Base-by-base conservation (phyloP, 2,113 vertebrate species). In the Craseonycteris thonglongyai region DNA sequence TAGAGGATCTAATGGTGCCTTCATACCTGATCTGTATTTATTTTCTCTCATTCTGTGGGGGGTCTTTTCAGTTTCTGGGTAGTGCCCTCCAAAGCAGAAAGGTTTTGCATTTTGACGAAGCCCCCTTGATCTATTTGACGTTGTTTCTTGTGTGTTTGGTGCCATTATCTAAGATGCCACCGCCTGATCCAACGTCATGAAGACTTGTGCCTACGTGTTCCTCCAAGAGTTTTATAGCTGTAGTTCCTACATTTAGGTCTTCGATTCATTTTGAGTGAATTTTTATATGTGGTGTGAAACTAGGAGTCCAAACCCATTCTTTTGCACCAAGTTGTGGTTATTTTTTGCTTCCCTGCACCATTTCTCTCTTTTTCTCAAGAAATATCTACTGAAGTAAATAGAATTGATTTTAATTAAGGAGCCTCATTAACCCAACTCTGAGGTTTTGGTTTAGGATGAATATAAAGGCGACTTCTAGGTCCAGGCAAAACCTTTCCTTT, bases 371-470 rank as follows among this genome's bases (percentile, higher is more conserved):
- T 81, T 66, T 61, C 51, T 85, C 49, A 81, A 61, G 75, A 95
- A 93, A 85, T 93, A 84, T 61, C 95, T 85, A 76, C 42, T 76
- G 42, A 84, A 84, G 56, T 76, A 84, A 82, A 78, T 63, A 35
- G 24, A 90, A 90, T 30, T 75, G 76, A 91, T 88, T 82, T 86
- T 78, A 92, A 93, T 86, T 78, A 92, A 93, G 42, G 30, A 80
- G 38, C 4, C 49, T 83, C 58, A 81, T 40, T 15, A 92, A 92
- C 45, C 13, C n/a, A 93, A 14, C 21, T 71, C 66, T 79, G 51
- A 87, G 14, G 26, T 63, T 90, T 61, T 87, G 56, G 35, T 66
- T 58, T 95, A 58, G 88, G 40, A 3, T 65, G 85, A 90, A 74
- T 58, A 87, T 45, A 74, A 88, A 74, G 56, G 86, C 47, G 45